phyloP scores from a whole-genome alignment of 2,888 invertebrate genomes.

The Nomada ruficornis region DNA sequence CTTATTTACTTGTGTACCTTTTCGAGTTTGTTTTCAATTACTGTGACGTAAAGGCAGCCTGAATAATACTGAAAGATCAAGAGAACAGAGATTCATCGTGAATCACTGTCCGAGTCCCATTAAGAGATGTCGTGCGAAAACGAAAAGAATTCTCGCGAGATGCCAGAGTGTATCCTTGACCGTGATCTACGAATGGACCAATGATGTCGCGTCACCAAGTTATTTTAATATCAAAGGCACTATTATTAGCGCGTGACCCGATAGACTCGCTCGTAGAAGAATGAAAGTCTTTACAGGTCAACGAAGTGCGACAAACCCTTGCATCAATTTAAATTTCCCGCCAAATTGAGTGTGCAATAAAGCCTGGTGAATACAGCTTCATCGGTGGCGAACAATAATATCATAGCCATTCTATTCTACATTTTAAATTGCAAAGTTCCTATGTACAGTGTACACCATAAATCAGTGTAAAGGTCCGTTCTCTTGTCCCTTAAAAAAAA shows the following conservation, averaged over 20 bases:
- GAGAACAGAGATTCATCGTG: background rate
- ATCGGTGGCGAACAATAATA: no score
- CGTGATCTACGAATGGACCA: conserved; percentile 61
- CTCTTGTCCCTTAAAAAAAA: no score
- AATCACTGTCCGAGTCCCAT: background rate
- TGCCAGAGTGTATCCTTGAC: conserved; percentile 56
- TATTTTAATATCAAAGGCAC: conserved; percentile 70
- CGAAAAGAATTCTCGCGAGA: conserved; percentile 27
- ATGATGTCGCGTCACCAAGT: conserved; percentile 56
- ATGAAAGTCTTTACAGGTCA: conserved; percentile 51
- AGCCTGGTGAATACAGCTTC: no score
- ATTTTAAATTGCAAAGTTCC: background rate
- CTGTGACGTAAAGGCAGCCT: no score
- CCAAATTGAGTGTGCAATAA: background rate
- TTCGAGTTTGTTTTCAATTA: no score
- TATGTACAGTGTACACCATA: background rate
- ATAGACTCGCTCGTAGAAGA: conserved; percentile 54
- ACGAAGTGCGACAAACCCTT: conserved; percentile 5
- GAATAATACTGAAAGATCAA: background rate
- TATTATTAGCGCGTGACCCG: conserved; percentile 65
- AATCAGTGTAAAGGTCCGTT: no score
- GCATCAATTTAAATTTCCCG: conserved; percentile 10
- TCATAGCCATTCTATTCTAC: background rate
- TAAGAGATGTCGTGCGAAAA: background rate
- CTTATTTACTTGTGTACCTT: background rate